Conservation (phyloP, 2,797 vertebrate genomes). For the Rousettus madagascariensis region DNA sequence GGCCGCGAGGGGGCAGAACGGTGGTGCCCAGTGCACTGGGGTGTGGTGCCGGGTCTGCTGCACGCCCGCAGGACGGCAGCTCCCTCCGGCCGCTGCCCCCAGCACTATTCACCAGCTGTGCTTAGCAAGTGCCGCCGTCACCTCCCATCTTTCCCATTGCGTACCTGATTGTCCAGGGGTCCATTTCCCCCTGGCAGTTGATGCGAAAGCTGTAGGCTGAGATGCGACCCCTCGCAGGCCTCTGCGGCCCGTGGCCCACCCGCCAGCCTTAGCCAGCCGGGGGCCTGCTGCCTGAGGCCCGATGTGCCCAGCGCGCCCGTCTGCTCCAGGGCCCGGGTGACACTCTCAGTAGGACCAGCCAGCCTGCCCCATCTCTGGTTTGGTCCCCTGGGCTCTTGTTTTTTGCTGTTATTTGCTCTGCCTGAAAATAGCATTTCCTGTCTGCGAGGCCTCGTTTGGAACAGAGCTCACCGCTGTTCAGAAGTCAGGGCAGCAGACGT, state of each 20-base stretch:
- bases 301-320: not conserved
- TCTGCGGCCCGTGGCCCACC: not conserved
- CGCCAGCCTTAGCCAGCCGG: not conserved
- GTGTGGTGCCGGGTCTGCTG: too few species aligned
- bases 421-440: conserved; percentile 61
- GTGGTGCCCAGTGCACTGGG: accelerated
- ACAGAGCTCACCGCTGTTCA: conserved; percentile 25
- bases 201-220: not conserved
- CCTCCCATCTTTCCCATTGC: not conserved
- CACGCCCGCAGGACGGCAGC: too few species aligned
- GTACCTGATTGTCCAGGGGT: not conserved
- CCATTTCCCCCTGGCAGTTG: not conserved
- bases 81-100: not conserved
- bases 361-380: not conserved
- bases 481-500: conserved; percentile 18
- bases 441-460: conserved; percentile 21
- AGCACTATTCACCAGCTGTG: accelerated
- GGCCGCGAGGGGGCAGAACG: not conserved
- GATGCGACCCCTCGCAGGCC: not conserved
- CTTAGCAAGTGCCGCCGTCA: not conserved
- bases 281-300: not conserved
- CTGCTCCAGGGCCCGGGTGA: too few species aligned
- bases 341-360: not conserved
- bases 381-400: conserved; percentile 34
- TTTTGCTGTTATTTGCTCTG: conserved; percentile 57